Evolutionary conservation across 2,888 invertebrate genomes (phyloP), one percentile per base, ranked within the genome.

Genomic region (Cheilosia variabilis): DNA sequence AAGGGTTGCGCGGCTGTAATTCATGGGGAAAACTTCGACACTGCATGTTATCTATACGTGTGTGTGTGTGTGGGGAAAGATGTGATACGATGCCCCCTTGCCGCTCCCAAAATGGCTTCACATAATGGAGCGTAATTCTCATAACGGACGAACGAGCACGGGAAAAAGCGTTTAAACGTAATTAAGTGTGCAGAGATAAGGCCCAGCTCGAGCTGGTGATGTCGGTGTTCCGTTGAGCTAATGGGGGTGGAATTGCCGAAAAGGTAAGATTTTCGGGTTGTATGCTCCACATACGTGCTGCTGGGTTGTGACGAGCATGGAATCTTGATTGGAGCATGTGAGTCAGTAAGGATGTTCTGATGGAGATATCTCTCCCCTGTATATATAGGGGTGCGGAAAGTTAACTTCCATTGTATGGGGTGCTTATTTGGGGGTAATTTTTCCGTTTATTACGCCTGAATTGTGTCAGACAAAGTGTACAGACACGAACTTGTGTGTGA

Each of bases 171-270:
- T 86, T 86, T 80, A 86, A 81, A 81, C 81, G 86, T 86, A 86
- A 86, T 86, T 86, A 86, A 86, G 86, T 86, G 86, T 86, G 86
- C 81, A 86, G 76, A 86, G 86, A 86, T 86, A 86, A 86, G 81
- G 71, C 76, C 57, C 62, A 68, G 76, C 68, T 72, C 62, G 55
- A 71, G 60, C 57, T 79, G 62, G 52, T 60, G 55, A 22, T 68
- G 47, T 72, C 24, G 55, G 37, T 63, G 53, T 53, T 60, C 62
- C 27, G 6, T 34, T n/a, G 22, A 69, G 31, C 60, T 57, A 43
- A 52, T 66, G 66, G 79, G 68, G 68, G 57, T 75, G 79, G 69
- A 63, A 53, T 69, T 84, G 47, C 69, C 77, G 52, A 71, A 75
- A 80, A 78, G 60, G 69, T 55, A 71, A 76, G 55, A 10, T 73